Evolutionary conservation across 2,113 vertebrate species (phyloP).

Genomic region (Nesoenas mayeri): DNA sequence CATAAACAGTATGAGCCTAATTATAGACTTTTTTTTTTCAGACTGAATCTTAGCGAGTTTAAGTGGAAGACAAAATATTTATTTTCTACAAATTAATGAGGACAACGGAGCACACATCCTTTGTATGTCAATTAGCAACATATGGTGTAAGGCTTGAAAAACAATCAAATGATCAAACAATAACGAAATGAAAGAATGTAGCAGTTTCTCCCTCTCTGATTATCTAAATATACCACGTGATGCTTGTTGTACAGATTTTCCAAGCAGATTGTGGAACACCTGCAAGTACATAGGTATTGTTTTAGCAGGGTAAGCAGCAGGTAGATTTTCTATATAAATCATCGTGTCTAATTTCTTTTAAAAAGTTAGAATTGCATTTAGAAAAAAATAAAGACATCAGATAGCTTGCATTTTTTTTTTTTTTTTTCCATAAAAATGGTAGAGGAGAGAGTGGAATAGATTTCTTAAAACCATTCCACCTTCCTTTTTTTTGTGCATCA

Average conservation of each 20-base stretch:
- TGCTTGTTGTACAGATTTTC: slow-evolving; percentile 31
- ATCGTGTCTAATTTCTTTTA: not conserved
- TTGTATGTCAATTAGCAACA: slow-evolving; percentile 67
- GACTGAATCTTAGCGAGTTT: slow-evolving; percentile 9
- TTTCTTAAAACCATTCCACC: not conserved
- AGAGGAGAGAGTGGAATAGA: not conserved
- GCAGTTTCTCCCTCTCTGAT: not conserved
- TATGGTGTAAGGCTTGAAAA: slow-evolving; percentile 54
- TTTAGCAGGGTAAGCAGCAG: not conserved
- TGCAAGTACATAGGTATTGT: slow-evolving; percentile 43
- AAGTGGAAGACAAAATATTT: slow-evolving; percentile 67
- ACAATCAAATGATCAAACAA: slow-evolving; percentile 64
- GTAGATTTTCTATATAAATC: not conserved
- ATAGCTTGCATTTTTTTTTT: not conserved
- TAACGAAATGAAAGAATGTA: slow-evolving; percentile 45
- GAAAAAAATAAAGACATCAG: not conserved
- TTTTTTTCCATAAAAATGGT: not conserved
- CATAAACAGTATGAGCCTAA: slow-evolving; percentile 35
- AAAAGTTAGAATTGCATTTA: not conserved
- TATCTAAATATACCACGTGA: not conserved
- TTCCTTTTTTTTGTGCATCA: not conserved
- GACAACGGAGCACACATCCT: slow-evolving; percentile 36
- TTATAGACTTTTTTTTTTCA: slow-evolving; percentile 32
- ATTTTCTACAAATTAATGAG: slow-evolving; percentile 64
- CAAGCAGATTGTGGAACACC: slow-evolving; percentile 74